A percentile compares a stretch with the other conserved stretches of the same genome.
Conservation (phyloP, 2,888 invertebrate genomes). For the Tetragonula carbonaria region DNA sequence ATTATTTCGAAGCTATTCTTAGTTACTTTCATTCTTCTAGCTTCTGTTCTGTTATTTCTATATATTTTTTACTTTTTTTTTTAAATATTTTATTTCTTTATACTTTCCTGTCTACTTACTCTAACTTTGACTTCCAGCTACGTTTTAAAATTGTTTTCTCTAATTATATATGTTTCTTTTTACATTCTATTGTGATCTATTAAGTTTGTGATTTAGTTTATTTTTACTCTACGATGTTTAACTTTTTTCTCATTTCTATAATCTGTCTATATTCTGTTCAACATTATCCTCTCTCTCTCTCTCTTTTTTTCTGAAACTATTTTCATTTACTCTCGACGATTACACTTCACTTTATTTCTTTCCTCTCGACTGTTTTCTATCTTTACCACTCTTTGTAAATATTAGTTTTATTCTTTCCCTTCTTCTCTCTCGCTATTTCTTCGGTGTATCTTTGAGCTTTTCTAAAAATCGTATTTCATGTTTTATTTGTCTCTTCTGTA, state of each 20-base stretch:
- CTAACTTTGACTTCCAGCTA: not conserved
- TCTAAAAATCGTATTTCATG: not conserved
- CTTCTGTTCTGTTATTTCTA: not conserved
- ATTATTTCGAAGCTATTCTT: not conserved
- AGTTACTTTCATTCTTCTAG: not conserved
- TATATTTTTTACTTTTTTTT: not conserved
- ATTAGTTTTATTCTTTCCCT: not conserved
- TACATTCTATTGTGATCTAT: slow-evolving; percentile 21
- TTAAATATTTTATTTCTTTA: not conserved
- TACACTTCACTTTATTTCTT: not conserved
- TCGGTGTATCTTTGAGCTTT: not conserved
- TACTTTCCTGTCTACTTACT: not conserved
- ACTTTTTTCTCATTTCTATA: slow-evolving; percentile 25
- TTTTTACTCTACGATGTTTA: slow-evolving; percentile 24
- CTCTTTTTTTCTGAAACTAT: not conserved
- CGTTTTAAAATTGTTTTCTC: slow-evolving; percentile 19
- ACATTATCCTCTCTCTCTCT: not conserved
- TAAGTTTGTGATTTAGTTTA: slow-evolving; percentile 28
- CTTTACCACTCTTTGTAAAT: slow-evolving; percentile 6
- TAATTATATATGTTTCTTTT: slow-evolving; percentile 26
- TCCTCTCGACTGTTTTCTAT: not conserved
- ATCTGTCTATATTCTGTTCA: slow-evolving; percentile 23
- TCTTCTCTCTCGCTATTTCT: not conserved
- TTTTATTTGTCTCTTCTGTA: not conserved
- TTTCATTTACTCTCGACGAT: not conserved